phyloP scores from a whole-genome alignment of 2,113 vertebrate species.

The Strigops habroptila region DNA sequence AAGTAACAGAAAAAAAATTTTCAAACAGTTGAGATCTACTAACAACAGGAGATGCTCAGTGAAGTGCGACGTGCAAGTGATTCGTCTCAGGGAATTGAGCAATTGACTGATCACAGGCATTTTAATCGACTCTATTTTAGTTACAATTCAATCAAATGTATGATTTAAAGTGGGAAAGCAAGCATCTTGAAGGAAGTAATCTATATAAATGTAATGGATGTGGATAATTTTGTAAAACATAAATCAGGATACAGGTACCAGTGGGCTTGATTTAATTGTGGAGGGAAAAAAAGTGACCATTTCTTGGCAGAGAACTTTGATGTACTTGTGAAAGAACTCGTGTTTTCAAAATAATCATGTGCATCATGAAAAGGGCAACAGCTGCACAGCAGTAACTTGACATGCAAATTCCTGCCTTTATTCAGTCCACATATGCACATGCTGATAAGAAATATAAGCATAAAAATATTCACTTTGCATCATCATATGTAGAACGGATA shows the following conservation, averaged over 20 bases:
- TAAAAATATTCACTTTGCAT: background rate
- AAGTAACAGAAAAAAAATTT: no score
- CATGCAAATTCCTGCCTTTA: constrained; percentile 57
- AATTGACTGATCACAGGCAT: background rate
- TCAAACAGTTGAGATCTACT: background rate
- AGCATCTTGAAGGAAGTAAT: constrained; percentile 23
- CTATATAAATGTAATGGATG: constrained; percentile 27
- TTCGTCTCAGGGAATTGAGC: background rate
- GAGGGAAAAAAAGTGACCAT: background rate
- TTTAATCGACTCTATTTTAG: constrained; percentile 27
- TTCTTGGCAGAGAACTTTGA: constrained; percentile 18
- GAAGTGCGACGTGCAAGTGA: background rate
- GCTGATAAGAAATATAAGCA: constrained; percentile 44
- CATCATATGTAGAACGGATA: background rate
- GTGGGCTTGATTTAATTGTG: background rate
- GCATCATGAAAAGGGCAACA: constrained; percentile 50
- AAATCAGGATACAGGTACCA: background rate
- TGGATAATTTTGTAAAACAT: constrained; percentile 24
- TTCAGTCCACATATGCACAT: constrained; percentile 32
- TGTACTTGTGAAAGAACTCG: background rate
- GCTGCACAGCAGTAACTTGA: constrained; percentile 51
- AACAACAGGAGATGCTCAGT: background rate
- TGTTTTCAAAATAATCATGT: constrained; percentile 50
- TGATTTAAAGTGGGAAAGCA: constrained; percentile 39
- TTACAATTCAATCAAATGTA: constrained; percentile 37